Evolutionary conservation across 2,797 vertebrate genomes (phyloP), one percentile per base, ranked within the genome.

Genomic region (Tapera naevia): DNA sequence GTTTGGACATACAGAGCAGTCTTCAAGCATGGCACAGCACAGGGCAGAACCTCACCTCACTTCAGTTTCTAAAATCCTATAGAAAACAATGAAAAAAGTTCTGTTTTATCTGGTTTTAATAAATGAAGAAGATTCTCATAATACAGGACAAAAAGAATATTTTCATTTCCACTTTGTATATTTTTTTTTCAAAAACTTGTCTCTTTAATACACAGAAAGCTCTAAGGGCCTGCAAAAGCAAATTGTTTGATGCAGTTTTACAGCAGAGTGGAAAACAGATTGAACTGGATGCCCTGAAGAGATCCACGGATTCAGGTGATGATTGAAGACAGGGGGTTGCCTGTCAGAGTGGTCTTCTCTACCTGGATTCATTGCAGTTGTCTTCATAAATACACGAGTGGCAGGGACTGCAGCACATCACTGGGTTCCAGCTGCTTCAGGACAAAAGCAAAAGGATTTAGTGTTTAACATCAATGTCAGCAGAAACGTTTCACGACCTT

Each of bases 401-500:
- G 56, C 79, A 35, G 39, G 66, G 62, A 67, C 82, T 41, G 46
- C 27, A 35, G 65, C 74, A 32, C 28, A 1, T 23, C 13, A 69
- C 51, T 8, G 51, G 32, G 50, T 37, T 85, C 80, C 90, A 89
- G 86, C 91, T 80, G 81, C 74, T 93, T 18, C 8, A 4, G 32
- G 33, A 96, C 78, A 96, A 96, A 96, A 94, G 91, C 83, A 15
- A 37, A 71, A 74, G 87, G 79, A 86, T 94, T 93, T 73, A 3
- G 6, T 80, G 81, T 96, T 93, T 88, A 62, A 91, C 95, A 93
- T 96, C 95, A 95, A 5, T 73, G 88, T 80, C 95, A 94, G 93
- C 86, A 67, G 57, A 92, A 86, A 32, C 14, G 30, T 87, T 93
- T 93, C 93, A 54, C 95, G 96, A 96, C 94, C 96, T 97, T 95